A percentile compares a stretch with the other conserved stretches of the same genome.
phyloP scores from a whole-genome alignment of 2,113 vertebrate species.

The Pipra filicauda region DNA sequence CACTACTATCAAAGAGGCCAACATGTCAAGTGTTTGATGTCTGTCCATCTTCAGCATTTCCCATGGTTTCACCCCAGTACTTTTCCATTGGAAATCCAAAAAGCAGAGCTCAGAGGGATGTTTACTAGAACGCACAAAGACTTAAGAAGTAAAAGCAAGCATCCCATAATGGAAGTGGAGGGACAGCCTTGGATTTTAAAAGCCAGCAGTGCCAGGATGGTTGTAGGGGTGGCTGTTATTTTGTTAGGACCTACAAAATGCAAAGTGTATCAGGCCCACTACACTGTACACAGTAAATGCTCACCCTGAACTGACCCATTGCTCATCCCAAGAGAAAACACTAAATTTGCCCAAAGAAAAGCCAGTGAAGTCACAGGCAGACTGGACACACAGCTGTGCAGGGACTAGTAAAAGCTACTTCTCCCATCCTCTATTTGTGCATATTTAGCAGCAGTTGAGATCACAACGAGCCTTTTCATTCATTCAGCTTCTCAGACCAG shows the following conservation, averaged over 20 bases:
- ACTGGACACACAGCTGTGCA: neutral
- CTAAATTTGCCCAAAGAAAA: neutral
- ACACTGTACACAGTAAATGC: neutral
- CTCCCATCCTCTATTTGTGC: neutral
- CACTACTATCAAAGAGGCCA: neutral
- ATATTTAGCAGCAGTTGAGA: neutral
- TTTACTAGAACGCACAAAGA: neutral
- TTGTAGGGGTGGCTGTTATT: neutral
- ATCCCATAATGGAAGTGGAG: neutral
- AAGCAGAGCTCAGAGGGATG: neutral
- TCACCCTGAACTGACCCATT: neutral
- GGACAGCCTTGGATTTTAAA: neutral
- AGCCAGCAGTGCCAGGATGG: neutral
- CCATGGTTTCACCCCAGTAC: neutral
- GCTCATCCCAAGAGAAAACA: neutral
- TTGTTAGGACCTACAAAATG: neutral
- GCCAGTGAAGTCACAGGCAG: neutral
- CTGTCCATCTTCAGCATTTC: neutral
- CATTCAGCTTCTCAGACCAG: neutral
- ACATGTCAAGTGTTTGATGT: neutral
- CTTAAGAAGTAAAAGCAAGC: neutral
- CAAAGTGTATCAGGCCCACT: neutral
- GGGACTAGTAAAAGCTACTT: neutral
- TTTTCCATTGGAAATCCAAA: neutral
- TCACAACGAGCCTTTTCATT: constrained; percentile 26